These are phyloP conservation scores for Drosophila kurseongensis DNA, from an alignment of 1,140 invertebrate species.

Conservation along the genomic window DNA sequence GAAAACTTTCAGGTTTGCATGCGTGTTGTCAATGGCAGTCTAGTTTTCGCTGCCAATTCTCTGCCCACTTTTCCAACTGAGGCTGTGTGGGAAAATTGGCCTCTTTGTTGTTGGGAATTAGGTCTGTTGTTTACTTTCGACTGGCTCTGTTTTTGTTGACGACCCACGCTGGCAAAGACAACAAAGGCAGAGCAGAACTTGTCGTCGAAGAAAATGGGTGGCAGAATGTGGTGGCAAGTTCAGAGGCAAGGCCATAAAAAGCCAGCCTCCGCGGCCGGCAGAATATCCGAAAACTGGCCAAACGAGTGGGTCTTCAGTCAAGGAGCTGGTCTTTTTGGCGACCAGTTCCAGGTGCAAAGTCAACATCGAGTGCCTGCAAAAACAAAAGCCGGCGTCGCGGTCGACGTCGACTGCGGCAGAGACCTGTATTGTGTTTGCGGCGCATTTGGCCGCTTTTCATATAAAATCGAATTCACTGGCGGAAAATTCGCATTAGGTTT, in stretches of 20 bases:
- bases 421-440: conserved; percentile 73
- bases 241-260: conserved; percentile 64
- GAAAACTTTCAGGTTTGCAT: conserved; percentile 64
- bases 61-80: conserved; percentile 8
- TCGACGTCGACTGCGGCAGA: conserved; percentile 32
- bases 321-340: conserved; percentile 34
- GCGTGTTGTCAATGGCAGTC: conserved; percentile 45
- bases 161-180: conserved; percentile 44
- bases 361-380: conserved; percentile 42
- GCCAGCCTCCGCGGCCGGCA: too few species aligned
- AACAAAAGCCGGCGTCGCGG: conserved; percentile 36
- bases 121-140: conserved; percentile 77
- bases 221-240: conserved; percentile 22
- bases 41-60: conserved; percentile 25
- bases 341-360: conserved; percentile 55
- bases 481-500: conserved; percentile 85
- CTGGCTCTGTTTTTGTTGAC: conserved; percentile 54
- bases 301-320: conserved; percentile 35
- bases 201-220: conserved; percentile 10
- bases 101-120: conserved; percentile 74
- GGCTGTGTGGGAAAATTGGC: conserved; percentile 65
- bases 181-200: conserved; percentile 38
- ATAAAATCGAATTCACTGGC: conserved; percentile 82
- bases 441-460: conserved; percentile 74
- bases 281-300: conserved; percentile 63